phyloP scores from a whole-genome alignment of 2,113 vertebrate genomes.

The Podilymbus podiceps region DNA sequence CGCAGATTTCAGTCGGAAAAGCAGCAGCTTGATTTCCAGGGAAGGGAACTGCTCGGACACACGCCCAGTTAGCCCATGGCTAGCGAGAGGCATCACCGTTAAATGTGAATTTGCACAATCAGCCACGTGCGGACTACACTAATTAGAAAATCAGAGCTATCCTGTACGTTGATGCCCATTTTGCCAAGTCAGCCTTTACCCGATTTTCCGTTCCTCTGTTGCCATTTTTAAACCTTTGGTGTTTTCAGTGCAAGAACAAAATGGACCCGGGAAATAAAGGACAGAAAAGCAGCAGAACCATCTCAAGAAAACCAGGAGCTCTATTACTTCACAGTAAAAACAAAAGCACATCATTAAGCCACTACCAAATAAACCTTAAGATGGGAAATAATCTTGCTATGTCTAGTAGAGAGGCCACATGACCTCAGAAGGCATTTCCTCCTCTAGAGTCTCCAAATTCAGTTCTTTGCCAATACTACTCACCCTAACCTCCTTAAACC shows the following conservation, averaged over 20 bases:
- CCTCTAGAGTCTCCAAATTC: neutral
- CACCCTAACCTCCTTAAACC: neutral
- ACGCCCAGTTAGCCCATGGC: neutral
- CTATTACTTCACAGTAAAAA: neutral
- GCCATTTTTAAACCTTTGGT: neutral
- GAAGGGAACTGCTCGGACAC: neutral
- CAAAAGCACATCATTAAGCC: neutral
- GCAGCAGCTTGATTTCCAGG: neutral
- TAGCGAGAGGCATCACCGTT: neutral
- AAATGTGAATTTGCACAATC: neutral
- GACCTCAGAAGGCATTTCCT: neutral
- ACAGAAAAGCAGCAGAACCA: neutral
- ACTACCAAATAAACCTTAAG: neutral
- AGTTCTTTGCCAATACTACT: neutral
- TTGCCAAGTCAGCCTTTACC: neutral
- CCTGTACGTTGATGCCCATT: neutral
- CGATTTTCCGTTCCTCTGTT: neutral
- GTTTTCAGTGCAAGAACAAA: neutral
- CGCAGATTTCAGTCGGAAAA: neutral
- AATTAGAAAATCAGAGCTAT: neutral
- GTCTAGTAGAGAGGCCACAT: neutral
- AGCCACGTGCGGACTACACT: accelerated
- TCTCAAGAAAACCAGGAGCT: neutral
- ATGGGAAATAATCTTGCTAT: neutral
- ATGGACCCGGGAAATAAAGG: neutral